Evolutionary conservation across 64 coral and sea anemone species (phyloP).

Genomic region (Actinia tenebrosa): DNA sequence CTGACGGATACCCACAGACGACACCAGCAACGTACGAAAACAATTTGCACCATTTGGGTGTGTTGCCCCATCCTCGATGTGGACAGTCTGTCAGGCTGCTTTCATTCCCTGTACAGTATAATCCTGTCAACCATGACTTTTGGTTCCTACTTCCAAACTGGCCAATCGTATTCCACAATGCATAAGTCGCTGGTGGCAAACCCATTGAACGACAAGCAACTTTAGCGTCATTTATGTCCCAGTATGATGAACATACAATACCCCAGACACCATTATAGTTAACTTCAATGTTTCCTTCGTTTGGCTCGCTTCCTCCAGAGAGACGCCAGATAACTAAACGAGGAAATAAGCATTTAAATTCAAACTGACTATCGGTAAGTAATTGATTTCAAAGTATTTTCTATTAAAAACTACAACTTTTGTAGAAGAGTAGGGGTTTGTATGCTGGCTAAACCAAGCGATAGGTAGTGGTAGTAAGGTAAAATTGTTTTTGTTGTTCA

Average conservation of each 20-base stretch:
- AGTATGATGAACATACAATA: neutral
- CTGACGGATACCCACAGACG: neutral
- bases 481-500: too few relatives aligned
- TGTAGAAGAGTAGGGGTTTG: too few relatives aligned
- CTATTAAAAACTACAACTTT: too few relatives aligned
- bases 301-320: neutral
- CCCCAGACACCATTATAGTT: neutral
- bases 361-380: neutral
- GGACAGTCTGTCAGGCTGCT: neutral
- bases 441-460: too few relatives aligned
- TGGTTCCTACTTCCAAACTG: neutral
- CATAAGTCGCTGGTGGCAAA: neutral
- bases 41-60: neutral
- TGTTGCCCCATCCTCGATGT: neutral
- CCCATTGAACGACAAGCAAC: neutral
- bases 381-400: too few relatives aligned
- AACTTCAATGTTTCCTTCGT: neutral
- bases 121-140: neutral
- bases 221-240: neutral
- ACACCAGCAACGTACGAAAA: neutral
- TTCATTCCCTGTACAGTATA: neutral
- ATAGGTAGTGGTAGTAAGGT: too few relatives aligned
- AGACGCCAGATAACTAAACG: neutral
- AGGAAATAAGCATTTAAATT: neutral
- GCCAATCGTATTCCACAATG: neutral